Conservation (phyloP, 2,113 vertebrate species). For the Leucopsar rothschildi region DNA sequence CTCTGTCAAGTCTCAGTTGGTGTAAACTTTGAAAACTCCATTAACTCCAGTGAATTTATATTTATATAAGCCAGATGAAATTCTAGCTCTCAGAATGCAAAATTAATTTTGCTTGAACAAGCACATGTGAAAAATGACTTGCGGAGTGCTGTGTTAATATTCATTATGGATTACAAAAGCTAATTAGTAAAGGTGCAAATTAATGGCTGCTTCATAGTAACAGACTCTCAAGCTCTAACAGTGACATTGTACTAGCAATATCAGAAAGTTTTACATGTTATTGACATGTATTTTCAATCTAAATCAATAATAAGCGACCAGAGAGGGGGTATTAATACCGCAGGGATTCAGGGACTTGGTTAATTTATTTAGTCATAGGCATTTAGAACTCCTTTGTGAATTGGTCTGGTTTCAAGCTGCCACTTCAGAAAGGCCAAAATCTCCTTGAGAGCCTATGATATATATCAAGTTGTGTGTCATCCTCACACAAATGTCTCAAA, state of each 20-base stretch:
- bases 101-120: neutral
- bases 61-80: neutral
- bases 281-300: neutral
- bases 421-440: neutral
- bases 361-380: neutral
- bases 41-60: neutral
- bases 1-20: neutral
- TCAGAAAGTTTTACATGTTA: neutral
- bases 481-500: neutral
- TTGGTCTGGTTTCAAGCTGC: neutral
- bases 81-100: neutral
- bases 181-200: neutral
- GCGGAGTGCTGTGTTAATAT: neutral
- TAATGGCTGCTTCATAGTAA: neutral
- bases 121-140: neutral
- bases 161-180: neutral
- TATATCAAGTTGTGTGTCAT: neutral
- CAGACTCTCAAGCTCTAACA: neutral
- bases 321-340: neutral
- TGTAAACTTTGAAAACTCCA: slow-evolving; percentile 5
- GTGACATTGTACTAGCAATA: neutral
- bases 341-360: neutral
- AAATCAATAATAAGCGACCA: neutral
- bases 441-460: neutral
- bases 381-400: neutral